Evolutionary conservation across 2,888 invertebrate species (phyloP).

Genomic region (Brenthis hecate): DNA sequence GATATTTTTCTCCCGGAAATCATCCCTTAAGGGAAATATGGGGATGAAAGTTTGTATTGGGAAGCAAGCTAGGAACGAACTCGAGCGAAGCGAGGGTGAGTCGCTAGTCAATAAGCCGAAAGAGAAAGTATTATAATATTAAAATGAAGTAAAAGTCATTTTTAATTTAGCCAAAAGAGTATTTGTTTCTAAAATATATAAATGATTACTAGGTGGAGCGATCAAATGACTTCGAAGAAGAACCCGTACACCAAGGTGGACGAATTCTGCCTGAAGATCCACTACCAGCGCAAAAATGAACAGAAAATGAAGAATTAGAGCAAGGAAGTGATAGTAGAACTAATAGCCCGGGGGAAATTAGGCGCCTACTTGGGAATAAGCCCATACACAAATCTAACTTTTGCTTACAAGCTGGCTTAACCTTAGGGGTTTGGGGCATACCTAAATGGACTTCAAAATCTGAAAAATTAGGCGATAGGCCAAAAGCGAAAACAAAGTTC

Average conservation of each 20-base stretch:
- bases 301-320: slow-evolving; percentile 55
- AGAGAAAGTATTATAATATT: too few species aligned
- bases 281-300: slow-evolving; percentile 61
- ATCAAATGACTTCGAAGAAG: slow-evolving; percentile 48
- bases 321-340: slow-evolving; percentile 45
- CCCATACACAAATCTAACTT: slow-evolving; percentile 44
- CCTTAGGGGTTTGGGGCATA: slow-evolving; percentile 54
- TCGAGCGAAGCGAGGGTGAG: too few species aligned
- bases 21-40: too few species aligned
- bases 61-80: too few species aligned
- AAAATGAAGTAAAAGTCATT: too few species aligned
- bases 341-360: slow-evolving; percentile 61
- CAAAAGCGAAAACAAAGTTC: slow-evolving; percentile 54
- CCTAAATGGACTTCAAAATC: slow-evolving; percentile 42
- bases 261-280: slow-evolving; percentile 54
- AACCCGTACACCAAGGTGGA: slow-evolving; percentile 52
- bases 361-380: slow-evolving; percentile 53
- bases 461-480: slow-evolving; percentile 39
- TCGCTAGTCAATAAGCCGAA: too few species aligned
- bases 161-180: too few species aligned
- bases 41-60: too few species aligned
- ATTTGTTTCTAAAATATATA: too few species aligned
- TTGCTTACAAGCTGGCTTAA: slow-evolving; percentile 61
- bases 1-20: too few species aligned
- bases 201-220: slow-evolving; percentile 42